These are phyloP conservation scores for Agonopterix subpropinquella DNA, from an alignment of 2,888 invertebrate genomes.

Conservation along the genomic window DNA sequence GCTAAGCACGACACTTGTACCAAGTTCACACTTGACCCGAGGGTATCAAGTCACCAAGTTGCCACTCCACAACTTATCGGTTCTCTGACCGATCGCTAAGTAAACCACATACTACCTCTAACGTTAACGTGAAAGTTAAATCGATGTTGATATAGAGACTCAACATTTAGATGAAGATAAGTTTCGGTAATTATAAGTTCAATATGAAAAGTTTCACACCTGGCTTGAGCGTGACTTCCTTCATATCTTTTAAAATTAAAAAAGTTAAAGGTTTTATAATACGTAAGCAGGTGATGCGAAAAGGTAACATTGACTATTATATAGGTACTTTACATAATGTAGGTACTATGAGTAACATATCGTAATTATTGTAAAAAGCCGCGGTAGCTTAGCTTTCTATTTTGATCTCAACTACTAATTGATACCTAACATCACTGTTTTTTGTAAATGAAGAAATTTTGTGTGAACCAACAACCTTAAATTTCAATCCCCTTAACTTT, in stretches of 20 bases:
- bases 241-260: constrained; percentile 1
- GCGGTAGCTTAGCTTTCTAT: too few species aligned
- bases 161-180: constrained; percentile 1
- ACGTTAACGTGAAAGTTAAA: constrained; percentile 1
- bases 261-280: too few species aligned
- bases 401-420: too few species aligned
- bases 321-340: too few species aligned
- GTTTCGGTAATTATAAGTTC: constrained; percentile 1
- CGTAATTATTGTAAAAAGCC: too few species aligned
- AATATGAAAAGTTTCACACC: constrained; percentile 8
- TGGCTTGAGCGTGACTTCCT: constrained; percentile 14
- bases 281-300: too few species aligned
- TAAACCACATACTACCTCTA: background rate
- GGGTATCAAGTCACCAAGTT: constrained; percentile 4
- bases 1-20: background rate
- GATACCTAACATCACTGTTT: too few species aligned
- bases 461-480: too few species aligned
- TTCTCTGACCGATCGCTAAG: constrained; percentile 1
- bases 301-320: too few species aligned
- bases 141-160: background rate
- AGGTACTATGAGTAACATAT: too few species aligned
- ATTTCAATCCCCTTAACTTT: too few species aligned
- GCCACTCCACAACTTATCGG: constrained; percentile 4
- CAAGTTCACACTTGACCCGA: constrained; percentile 5
- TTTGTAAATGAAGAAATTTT: too few species aligned